Evolutionary conservation across 2,797 vertebrate genomes (phyloP).

Genomic region (Hylomyscus alleni): DNA sequence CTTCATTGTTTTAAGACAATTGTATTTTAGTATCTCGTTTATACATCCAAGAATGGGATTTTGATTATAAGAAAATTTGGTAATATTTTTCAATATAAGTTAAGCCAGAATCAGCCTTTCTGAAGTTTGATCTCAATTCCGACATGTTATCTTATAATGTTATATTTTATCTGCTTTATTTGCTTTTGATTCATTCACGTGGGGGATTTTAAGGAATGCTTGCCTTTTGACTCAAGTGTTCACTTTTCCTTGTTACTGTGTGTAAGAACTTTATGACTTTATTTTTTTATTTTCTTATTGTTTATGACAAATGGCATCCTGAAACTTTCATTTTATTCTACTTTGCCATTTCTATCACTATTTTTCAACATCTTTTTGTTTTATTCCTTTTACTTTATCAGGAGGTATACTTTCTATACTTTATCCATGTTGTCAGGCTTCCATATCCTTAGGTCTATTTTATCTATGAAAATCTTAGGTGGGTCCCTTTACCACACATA

Average conservation of each 20-base stretch:
- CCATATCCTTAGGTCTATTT: neutral
- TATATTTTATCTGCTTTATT: neutral
- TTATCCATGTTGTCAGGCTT: neutral
- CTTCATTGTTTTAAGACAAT: neutral
- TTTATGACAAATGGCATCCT: neutral
- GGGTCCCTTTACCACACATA: neutral
- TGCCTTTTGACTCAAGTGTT: neutral
- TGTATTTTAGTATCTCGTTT: neutral
- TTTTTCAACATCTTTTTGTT: neutral
- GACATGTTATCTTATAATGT: neutral
- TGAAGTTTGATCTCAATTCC: neutral
- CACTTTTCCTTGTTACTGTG: neutral
- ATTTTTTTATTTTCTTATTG: neutral
- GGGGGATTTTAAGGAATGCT: neutral
- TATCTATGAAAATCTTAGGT: neutral
- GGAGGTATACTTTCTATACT: neutral
- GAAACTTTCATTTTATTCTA: neutral
- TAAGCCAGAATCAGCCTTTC: neutral
- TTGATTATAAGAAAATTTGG: slow-evolving; percentile 24
- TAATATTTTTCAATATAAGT: slow-evolving; percentile 16
- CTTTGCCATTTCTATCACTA: neutral
- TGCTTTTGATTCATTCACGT: neutral
- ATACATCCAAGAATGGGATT: neutral
- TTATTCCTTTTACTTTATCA: neutral
- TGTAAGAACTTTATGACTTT: neutral